Evolutionary conservation across 1,140 invertebrate genomes (phyloP).

Genomic region (Ephestia elutella): DNA sequence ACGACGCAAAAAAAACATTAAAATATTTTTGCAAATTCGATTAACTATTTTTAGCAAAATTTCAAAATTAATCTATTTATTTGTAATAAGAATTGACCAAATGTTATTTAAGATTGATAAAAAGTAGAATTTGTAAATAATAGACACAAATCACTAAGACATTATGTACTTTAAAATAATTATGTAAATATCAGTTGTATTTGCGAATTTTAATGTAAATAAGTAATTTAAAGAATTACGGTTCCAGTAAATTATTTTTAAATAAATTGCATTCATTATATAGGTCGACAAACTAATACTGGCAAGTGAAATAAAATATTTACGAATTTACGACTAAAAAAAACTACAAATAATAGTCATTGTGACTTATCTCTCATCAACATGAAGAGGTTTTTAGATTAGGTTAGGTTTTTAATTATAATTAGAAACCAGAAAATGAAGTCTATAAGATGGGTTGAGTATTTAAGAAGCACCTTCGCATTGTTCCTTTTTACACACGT

Average conservation of each 20-base stretch:
- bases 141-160: slow-evolving; percentile 49
- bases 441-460: no score
- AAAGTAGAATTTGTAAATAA: slow-evolving; percentile 45
- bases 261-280: slow-evolving; percentile 45
- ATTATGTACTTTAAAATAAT: slow-evolving; percentile 44
- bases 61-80: slow-evolving; percentile 43
- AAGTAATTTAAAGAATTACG: slow-evolving; percentile 42
- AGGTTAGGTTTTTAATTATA: no score
- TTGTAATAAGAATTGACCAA: slow-evolving; percentile 70
- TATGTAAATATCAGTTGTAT: slow-evolving; percentile 58
- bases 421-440: no score
- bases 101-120: slow-evolving; percentile 62
- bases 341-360: no score
- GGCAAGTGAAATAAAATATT: background rate
- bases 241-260: slow-evolving; percentile 63
- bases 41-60: slow-evolving; percentile 26
- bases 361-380: no score
- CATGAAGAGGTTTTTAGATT: no score
- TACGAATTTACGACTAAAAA: no score
- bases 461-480: no score
- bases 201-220: slow-evolving; percentile 70
- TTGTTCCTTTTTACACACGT: no score
- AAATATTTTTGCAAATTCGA: slow-evolving; percentile 24
- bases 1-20: background rate
- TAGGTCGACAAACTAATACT: background rate